phyloP scores from a whole-genome alignment of 2,797 vertebrate species.

The Novumbra hubbsi region DNA sequence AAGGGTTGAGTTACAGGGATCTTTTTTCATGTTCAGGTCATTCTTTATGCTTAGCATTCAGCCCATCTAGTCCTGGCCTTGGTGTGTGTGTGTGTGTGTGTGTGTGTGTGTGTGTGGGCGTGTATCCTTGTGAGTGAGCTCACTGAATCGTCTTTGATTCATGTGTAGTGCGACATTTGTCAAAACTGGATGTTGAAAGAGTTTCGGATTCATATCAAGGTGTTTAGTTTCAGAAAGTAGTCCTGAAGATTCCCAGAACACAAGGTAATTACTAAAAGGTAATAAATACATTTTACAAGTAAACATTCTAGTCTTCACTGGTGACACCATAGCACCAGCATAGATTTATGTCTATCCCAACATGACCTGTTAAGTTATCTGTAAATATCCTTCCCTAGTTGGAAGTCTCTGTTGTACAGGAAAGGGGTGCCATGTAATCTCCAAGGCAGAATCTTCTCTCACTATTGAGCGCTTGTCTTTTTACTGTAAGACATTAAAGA shows the following conservation, averaged over 20 bases:
- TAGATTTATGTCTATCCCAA: background rate
- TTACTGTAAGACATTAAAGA: background rate
- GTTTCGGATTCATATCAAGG: too few relatives aligned
- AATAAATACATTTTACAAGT: too few relatives aligned
- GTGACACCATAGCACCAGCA: background rate
- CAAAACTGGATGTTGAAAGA: too few relatives aligned
- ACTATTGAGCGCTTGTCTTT: background rate
- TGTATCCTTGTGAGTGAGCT: background rate
- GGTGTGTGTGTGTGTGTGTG: background rate
- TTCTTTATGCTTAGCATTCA: background rate
- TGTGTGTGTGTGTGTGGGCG: background rate
- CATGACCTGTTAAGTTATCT: background rate
- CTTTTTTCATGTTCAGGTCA: too few relatives aligned
- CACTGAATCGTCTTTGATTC: too few relatives aligned
- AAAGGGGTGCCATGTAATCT: background rate
- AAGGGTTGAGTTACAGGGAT: too few relatives aligned
- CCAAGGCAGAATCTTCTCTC: background rate
- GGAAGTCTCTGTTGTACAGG: background rate
- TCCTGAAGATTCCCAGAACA: too few relatives aligned
- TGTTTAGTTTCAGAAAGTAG: too few relatives aligned
- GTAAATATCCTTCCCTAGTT: background rate
- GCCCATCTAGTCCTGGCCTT: background rate
- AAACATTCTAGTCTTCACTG: background rate
- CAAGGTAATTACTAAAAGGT: too few relatives aligned
- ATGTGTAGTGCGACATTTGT: too few relatives aligned